These are phyloP conservation scores for Gasterosteus nipponicus DNA, from an alignment of 2,113 vertebrate species.

Conservation along the genomic window DNA sequence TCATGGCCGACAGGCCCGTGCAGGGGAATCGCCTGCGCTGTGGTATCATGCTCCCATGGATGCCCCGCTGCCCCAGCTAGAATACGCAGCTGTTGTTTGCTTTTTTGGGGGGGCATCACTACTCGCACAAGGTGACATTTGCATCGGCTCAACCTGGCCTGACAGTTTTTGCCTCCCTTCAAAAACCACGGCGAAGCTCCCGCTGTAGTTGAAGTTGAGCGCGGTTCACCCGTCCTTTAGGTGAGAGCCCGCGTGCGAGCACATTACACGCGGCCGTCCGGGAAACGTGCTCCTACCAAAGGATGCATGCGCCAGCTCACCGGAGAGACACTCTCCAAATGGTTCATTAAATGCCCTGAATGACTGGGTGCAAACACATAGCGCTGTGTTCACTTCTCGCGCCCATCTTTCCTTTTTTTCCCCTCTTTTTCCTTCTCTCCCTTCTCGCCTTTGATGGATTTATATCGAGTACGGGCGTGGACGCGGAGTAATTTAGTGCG, in stretches of 20 bases:
- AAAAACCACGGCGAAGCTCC: constrained; percentile 7
- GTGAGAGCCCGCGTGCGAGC: constrained; percentile 45
- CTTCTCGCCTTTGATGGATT: constrained; percentile 64
- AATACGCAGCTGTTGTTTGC: constrained; percentile 66
- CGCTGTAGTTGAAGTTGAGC: constrained; percentile 36
- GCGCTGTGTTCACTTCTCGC: constrained; percentile 33
- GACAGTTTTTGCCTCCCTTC: constrained; percentile 23
- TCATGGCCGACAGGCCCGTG: constrained; percentile 80
- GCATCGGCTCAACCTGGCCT: constrained; percentile 17
- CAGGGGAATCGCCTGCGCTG: constrained; percentile 42
- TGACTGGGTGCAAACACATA: constrained; percentile 48
- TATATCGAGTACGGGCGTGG: constrained; percentile 52
- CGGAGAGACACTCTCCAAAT: constrained; percentile 23
- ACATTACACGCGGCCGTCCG: constrained; percentile 33
- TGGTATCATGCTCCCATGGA: constrained; percentile 59
- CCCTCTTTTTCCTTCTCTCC: constrained; percentile 16
- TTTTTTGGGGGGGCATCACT: constrained; percentile 33
- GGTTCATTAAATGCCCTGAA: constrained; percentile 58
- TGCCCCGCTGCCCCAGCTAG: constrained; percentile 48
- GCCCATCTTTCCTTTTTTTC: constrained; percentile 11
- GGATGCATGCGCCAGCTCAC: constrained; percentile 29
- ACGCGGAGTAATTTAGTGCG: constrained; percentile 64
- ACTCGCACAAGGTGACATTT: constrained; percentile 77
- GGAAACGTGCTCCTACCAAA: constrained; percentile 35
- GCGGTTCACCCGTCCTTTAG: constrained; percentile 52